Conservation (phyloP, 2,113 vertebrate genomes). For the Rostratula benghalensis region DNA sequence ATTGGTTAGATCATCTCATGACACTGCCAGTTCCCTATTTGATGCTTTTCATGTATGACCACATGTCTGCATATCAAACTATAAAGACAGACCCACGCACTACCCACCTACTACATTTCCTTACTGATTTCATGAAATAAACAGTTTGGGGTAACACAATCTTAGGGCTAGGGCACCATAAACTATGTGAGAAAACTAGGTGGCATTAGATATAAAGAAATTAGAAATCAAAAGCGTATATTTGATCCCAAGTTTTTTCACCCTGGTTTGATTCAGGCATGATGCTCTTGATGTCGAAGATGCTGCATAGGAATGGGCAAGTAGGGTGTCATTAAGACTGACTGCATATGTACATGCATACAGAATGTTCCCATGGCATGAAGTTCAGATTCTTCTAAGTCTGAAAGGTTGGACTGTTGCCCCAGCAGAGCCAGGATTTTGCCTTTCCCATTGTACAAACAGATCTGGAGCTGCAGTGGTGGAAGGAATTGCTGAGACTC, state of each 20-base stretch:
- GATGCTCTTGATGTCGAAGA: not conserved
- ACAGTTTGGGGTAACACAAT: not conserved
- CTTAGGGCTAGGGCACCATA: not conserved
- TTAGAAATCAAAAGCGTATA: not conserved
- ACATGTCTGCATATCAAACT: not conserved
- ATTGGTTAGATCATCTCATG: not conserved
- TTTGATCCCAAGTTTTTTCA: not conserved
- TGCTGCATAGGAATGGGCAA: not conserved
- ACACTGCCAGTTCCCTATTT: not conserved
- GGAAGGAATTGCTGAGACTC: not conserved
- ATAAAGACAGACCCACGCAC: not conserved
- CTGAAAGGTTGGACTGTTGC: not conserved
- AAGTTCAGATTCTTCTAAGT: not conserved
- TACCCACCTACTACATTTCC: not conserved
- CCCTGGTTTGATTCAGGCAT: not conserved
- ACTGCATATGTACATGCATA: not conserved
- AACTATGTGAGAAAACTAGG: not conserved
- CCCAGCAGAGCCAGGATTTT: not conserved
- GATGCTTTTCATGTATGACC: not conserved
- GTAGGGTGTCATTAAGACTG: not conserved
- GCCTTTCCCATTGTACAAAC: not conserved
- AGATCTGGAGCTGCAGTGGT: not conserved
- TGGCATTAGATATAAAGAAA: not conserved
- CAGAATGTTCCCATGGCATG: not conserved
- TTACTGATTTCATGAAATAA: not conserved